Percentiles rank a stretch among this genome's conserved stretches.
phyloP scores from a whole-genome alignment of 1,140 invertebrate species.

The Drosophila takahashii region DNA sequence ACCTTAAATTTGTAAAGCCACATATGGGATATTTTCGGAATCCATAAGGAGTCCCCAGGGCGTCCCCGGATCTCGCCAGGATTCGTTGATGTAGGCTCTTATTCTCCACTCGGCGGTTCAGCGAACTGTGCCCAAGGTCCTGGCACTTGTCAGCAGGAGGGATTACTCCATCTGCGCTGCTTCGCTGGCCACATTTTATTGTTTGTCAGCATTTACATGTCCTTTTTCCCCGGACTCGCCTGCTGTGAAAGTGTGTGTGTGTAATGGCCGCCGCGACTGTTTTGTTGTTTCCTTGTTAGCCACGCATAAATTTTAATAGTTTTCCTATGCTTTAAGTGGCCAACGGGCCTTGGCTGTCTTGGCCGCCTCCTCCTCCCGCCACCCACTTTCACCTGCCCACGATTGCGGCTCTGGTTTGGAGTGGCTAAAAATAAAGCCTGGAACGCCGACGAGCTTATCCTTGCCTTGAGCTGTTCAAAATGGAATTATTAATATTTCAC shows the following conservation, averaged over 20 bases:
- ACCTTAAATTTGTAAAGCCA: too few species aligned
- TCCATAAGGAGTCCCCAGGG: slow-evolving; percentile 10
- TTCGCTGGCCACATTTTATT: slow-evolving; percentile 53
- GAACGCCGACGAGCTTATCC: slow-evolving; percentile 54
- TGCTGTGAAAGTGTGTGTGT: not conserved
- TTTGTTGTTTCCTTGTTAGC: slow-evolving; percentile 31
- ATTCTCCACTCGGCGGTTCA: slow-evolving; percentile 31
- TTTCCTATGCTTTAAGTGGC: slow-evolving; percentile 69
- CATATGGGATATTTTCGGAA: slow-evolving; percentile 12
- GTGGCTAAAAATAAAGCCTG: slow-evolving; percentile 61
- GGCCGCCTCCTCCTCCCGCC: not conserved
- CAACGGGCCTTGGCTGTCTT: slow-evolving; percentile 20
- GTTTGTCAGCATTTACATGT: slow-evolving; percentile 76
- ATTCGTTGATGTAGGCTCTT: slow-evolving; percentile 36
- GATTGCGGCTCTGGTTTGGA: slow-evolving; percentile 20
- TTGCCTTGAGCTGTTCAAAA: slow-evolving; percentile 65
- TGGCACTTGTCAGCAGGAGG: slow-evolving; percentile 59
- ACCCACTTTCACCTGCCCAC: slow-evolving; percentile 18
- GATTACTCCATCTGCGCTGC: slow-evolving; percentile 51
- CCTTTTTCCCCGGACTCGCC: slow-evolving; percentile 6
- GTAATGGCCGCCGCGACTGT: slow-evolving; percentile 44
- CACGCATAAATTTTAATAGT: slow-evolving; percentile 80
- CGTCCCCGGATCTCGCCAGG: slow-evolving; percentile 25
- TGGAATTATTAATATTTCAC: slow-evolving; percentile 69
- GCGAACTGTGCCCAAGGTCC: slow-evolving; percentile 33